phyloP scores from a whole-genome alignment of 2,888 invertebrate genomes.

The Hoplodrina ambigua region DNA sequence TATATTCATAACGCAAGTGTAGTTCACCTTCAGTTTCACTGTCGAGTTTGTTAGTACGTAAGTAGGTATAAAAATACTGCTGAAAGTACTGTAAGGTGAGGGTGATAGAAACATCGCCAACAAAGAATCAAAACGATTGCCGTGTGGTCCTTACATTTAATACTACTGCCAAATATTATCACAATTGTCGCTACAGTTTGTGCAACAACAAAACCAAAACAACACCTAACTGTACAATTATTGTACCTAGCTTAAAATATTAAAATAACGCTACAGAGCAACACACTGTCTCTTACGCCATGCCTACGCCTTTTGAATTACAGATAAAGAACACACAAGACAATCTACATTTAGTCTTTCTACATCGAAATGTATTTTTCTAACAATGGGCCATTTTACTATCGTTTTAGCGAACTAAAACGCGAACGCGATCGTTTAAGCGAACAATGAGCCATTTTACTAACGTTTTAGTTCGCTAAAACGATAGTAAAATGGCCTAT shows the following conservation, averaged over 20 bases:
- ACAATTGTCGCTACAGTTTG: slow-evolving; percentile 66
- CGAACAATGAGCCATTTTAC: no score
- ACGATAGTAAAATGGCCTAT: slow-evolving; percentile 11
- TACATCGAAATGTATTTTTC: no score
- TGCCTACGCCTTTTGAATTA: slow-evolving; percentile 18
- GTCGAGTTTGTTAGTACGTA: slow-evolving; percentile 14
- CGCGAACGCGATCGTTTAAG: no score
- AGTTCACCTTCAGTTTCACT: slow-evolving; percentile 53
- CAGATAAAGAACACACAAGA: slow-evolving; percentile 25
- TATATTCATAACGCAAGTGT: slow-evolving; percentile 23
- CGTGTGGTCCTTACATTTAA: slow-evolving; percentile 65
- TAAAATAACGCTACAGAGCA: slow-evolving; percentile 28
- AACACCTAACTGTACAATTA: slow-evolving; percentile 36
- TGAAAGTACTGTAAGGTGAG: not conserved
- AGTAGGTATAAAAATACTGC: not conserved
- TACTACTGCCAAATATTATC: slow-evolving; percentile 68
- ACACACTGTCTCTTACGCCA: slow-evolving; percentile 21
- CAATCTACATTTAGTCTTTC: slow-evolving; percentile 4
- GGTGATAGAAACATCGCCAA: slow-evolving; percentile 41
- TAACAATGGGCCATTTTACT: no score
- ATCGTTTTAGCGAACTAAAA: no score
- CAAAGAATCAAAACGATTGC: slow-evolving; percentile 56
- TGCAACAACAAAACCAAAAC: slow-evolving; percentile 59
- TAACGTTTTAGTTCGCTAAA: no score
- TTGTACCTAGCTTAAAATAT: slow-evolving; percentile 42